Percentiles rank a stretch among this genome's conserved stretches.
These are phyloP conservation scores for Accipiter virgatus DNA, from an alignment of 2,113 vertebrate species.

Conservation along the genomic window DNA sequence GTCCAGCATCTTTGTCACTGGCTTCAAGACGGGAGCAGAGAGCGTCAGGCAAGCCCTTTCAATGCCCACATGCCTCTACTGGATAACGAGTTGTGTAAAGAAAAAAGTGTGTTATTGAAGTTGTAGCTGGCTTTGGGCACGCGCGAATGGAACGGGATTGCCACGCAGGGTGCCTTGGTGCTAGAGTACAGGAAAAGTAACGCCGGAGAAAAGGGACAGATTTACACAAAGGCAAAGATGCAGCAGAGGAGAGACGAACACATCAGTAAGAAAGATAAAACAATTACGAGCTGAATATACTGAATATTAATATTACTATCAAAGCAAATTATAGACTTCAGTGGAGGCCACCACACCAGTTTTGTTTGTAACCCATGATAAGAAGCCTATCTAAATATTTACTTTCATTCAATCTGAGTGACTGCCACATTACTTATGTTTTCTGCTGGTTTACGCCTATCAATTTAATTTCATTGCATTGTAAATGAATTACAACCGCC, in stretches of 20 bases:
- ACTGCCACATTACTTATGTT: background rate
- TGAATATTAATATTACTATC: background rate
- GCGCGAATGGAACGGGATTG: background rate
- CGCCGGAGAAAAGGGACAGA: rapidly evolving
- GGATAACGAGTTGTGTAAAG: background rate
- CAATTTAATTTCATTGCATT: background rate
- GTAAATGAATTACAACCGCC: background rate
- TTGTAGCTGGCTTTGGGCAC: background rate
- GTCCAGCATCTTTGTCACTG: rapidly evolving
- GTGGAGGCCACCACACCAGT: background rate
- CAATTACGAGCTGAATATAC: background rate
- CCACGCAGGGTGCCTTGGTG: background rate
- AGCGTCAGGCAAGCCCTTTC: background rate
- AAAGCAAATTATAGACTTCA: background rate
- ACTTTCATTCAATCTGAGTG: background rate
- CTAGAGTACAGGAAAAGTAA: background rate
- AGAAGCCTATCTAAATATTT: background rate
- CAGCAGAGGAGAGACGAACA: background rate
- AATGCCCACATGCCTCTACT: background rate
- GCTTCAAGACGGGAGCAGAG: background rate
- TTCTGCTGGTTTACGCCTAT: background rate
- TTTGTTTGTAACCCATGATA: background rate
- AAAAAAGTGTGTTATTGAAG: background rate
- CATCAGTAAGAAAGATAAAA: background rate
- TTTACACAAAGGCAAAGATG: background rate